Percentiles rank a stretch among this genome's conserved stretches.
Evolutionary conservation across 2,888 invertebrate genomes (phyloP).

Genomic region (Pseudeuparius sepicola): DNA sequence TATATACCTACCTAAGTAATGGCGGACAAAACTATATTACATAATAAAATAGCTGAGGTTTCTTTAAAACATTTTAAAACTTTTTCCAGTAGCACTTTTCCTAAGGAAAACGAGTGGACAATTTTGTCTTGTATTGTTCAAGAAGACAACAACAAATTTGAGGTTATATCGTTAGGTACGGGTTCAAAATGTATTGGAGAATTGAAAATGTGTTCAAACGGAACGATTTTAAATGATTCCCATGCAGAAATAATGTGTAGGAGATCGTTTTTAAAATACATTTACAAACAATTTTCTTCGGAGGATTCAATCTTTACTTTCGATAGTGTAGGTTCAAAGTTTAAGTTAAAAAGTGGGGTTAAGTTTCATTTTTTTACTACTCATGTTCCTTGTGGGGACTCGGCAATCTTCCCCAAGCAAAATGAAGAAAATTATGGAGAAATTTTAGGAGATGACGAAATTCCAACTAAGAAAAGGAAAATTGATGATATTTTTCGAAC

Average conservation of each 20-base stretch:
- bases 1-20: too few species aligned
- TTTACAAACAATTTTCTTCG: slow-evolving; percentile 47
- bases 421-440: slow-evolving; percentile 26
- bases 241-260: slow-evolving; percentile 87
- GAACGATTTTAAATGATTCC: slow-evolving; percentile 74
- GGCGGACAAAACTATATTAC: too few species aligned
- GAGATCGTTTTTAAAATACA: slow-evolving; percentile 68
- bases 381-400: slow-evolving; percentile 89
- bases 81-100: slow-evolving; percentile 74
- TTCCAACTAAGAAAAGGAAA: slow-evolving; percentile 27
- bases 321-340: slow-evolving; percentile 21
- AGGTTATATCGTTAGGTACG: slow-evolving; percentile 75
- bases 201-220: slow-evolving; percentile 51
- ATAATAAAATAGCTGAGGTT: slow-evolving; percentile 42
- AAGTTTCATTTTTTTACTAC: slow-evolving; percentile 78
- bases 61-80: slow-evolving; percentile 51
- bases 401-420: slow-evolving; percentile 66
- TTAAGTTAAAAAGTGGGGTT: slow-evolving; percentile 41
- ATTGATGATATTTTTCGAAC: slow-evolving; percentile 55
- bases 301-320: slow-evolving; percentile 22
- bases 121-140: slow-evolving; percentile 64
- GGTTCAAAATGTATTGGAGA: slow-evolving; percentile 87
- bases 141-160: slow-evolving; percentile 35
- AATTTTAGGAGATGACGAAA: slow-evolving; percentile 8
- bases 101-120: slow-evolving; percentile 69